A percentile compares a stretch with the other conserved stretches of the same genome.
Evolutionary conservation across 1,140 invertebrate genomes (phyloP).

Genomic region (Drosophila biarmipes): DNA sequence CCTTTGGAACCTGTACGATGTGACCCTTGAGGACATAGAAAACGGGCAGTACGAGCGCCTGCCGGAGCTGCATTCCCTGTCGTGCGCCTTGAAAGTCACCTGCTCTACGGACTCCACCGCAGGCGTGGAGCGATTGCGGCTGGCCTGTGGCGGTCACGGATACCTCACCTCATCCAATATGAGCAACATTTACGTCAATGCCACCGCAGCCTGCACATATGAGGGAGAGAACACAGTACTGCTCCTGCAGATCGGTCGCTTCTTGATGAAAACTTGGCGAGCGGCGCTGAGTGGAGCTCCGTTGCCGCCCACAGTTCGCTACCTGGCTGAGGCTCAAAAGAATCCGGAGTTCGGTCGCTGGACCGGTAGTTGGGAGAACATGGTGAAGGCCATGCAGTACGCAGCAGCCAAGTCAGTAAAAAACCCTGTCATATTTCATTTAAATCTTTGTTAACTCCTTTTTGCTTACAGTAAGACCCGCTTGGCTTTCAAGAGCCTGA

Average conservation of each 20-base stretch:
- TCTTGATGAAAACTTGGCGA: slow-evolving; percentile 90
- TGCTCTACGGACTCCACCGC: slow-evolving; percentile 89
- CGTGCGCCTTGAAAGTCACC: slow-evolving; percentile 95
- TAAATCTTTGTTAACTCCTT: background rate
- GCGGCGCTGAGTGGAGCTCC: slow-evolving; percentile 86
- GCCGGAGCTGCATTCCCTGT: slow-evolving; percentile 94
- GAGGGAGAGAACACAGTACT: slow-evolving; percentile 98
- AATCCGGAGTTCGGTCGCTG: slow-evolving; percentile 84
- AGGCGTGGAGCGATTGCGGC: slow-evolving; percentile 91
- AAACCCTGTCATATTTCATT: fast-evolving
- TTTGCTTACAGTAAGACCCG: slow-evolving; percentile 88
- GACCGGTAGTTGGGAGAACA: slow-evolving; percentile 87
- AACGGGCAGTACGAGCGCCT: slow-evolving; percentile 90
- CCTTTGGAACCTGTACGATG: slow-evolving; percentile 93
- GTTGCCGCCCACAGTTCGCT: slow-evolving; percentile 88
- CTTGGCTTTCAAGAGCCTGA: slow-evolving; percentile 87
- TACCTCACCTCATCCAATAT: slow-evolving; percentile 94
- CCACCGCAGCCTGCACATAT: slow-evolving; percentile 94
- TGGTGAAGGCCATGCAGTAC: slow-evolving; percentile 88
- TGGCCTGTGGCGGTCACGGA: slow-evolving; percentile 97
- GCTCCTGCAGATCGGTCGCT: slow-evolving; percentile 94
- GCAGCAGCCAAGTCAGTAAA: slow-evolving; percentile 89
- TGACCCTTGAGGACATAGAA: slow-evolving; percentile 90
- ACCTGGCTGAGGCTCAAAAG: slow-evolving; percentile 85
- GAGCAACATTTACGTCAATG: slow-evolving; percentile 90